Evolutionary conservation across 92 coral and sea anemone genomes (phyloP).

Genomic region (Metridium senile): DNA sequence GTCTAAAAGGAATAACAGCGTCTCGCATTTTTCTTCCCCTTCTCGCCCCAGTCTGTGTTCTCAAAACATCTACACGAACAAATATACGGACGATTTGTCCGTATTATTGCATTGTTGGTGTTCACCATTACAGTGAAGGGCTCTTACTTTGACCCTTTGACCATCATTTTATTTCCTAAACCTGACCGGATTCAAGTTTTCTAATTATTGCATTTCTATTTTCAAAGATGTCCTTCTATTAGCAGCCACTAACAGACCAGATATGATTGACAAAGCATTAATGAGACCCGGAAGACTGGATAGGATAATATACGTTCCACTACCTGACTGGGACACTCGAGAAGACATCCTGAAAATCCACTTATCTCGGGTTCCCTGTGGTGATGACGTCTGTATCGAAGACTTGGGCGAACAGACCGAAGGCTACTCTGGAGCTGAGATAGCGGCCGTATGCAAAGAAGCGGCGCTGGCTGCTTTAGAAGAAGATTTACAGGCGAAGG

Average conservation of each 20-base stretch:
- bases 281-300: constrained; percentile 98
- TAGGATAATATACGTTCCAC: constrained; percentile 88
- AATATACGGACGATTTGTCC: no score
- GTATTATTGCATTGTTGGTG: no score
- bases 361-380: constrained; percentile 76
- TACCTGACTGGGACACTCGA: constrained; percentile 85
- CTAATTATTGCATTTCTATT: not conserved
- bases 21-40: no score
- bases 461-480: constrained; percentile 93
- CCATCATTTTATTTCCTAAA: no score
- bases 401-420: constrained; percentile 79
- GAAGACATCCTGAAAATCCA: constrained; percentile 84
- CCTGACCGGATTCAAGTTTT: no score
- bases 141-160: no score
- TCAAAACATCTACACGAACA: no score
- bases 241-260: constrained; percentile 99
- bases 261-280: constrained; percentile 93
- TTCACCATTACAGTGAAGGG: no score
- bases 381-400: constrained; percentile 56
- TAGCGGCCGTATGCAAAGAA: constrained; percentile 90
- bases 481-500: constrained; percentile 74
- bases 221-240: constrained; percentile 80
- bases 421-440: constrained; percentile 96
- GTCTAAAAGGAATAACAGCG: no score
- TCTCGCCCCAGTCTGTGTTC: no score